phyloP scores from a whole-genome alignment of 2,888 invertebrate species.

The Strigamia transsilvanica region DNA sequence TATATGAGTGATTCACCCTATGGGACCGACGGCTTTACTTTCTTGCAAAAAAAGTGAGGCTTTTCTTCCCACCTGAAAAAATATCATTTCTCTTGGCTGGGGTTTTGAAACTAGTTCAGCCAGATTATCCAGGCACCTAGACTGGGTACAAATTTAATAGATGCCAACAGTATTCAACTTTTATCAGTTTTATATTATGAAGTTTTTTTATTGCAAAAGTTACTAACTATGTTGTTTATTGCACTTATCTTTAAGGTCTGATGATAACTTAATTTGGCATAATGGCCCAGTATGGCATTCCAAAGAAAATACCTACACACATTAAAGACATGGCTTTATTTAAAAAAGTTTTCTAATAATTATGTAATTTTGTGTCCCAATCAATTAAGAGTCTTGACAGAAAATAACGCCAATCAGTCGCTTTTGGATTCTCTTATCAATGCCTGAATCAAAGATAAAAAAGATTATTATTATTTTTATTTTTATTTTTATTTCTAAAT shows the following conservation, averaged over 20 bases:
- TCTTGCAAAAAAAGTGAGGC: neutral
- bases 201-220: neutral
- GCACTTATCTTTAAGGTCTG: no score
- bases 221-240: no score
- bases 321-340: neutral
- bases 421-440: neutral
- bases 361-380: neutral
- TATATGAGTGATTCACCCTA: neutral
- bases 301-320: no score
- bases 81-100: neutral
- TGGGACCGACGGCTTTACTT: neutral
- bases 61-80: conserved; percentile 9
- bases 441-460: neutral
- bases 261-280: no score
- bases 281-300: no score
- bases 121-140: neutral
- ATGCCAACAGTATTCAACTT: neutral
- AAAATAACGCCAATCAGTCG: neutral
- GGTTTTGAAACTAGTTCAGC: neutral
- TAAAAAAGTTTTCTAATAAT: neutral
- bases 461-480: neutral
- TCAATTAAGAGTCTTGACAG: neutral
- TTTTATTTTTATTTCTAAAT: neutral
- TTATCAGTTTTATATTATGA: neutral
- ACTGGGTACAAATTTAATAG: neutral